These are phyloP conservation scores for Steatornis caripensis DNA, from an alignment of 2,113 vertebrate species.

Conservation along the genomic window DNA sequence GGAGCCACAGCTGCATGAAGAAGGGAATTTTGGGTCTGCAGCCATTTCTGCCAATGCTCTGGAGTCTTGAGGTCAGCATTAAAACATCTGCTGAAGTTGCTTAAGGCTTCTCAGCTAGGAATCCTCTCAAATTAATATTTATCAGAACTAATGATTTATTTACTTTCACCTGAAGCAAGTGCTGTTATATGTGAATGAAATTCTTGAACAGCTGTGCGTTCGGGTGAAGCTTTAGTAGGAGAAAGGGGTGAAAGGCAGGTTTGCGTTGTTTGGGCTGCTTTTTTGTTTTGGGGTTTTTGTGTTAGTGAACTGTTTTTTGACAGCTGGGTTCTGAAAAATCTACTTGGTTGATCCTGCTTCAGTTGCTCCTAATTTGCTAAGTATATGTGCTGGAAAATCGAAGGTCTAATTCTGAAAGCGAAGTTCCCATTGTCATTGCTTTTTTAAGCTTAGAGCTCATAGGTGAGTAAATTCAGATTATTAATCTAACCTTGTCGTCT, in stretches of 20 bases:
- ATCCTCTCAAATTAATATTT: not conserved
- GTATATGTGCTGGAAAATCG: not conserved
- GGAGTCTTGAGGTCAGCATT: not conserved
- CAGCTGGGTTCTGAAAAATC: not conserved
- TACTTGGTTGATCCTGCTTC: not conserved
- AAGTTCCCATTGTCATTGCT: not conserved
- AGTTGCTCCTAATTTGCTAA: not conserved
- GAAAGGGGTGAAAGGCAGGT: not conserved
- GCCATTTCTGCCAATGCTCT: not conserved
- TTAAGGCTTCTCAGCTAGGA: not conserved
- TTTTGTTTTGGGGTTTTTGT: not conserved
- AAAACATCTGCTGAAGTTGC: not conserved
- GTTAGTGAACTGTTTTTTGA: not conserved
- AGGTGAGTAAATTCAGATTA: not conserved
- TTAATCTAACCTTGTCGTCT: not conserved
- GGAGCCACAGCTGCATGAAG: not conserved
- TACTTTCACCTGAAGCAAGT: not conserved
- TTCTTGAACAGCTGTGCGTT: not conserved
- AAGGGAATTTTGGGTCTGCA: not conserved
- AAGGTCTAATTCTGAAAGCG: not conserved
- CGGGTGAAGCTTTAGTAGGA: not conserved
- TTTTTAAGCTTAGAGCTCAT: not conserved
- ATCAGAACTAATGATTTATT: not conserved
- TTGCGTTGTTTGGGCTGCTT: not conserved
- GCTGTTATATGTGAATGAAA: not conserved